Percentiles rank a stretch among this genome's conserved stretches.
Evolutionary conservation across 2,888 invertebrate genomes (phyloP).

Genomic region (Eilema sororculum): DNA sequence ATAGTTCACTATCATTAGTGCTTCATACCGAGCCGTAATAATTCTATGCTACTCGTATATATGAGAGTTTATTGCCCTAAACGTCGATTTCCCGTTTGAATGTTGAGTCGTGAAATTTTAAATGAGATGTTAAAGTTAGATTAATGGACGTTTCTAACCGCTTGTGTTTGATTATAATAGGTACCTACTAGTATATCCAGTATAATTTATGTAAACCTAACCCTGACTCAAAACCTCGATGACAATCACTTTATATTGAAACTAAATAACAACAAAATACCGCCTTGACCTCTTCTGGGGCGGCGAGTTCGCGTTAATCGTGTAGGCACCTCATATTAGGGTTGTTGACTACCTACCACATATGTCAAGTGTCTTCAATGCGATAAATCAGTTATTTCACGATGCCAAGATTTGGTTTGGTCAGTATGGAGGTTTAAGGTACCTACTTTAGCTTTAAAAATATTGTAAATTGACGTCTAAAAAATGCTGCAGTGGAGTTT

Average conservation of each 20-base stretch:
- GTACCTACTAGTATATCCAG: constrained; percentile 14
- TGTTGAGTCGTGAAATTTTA: constrained; percentile 72
- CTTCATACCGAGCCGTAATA: constrained; percentile 36
- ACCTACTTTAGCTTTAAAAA: too few relatives aligned
- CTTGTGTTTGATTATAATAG: constrained; percentile 15
- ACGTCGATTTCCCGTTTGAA: constrained; percentile 57
- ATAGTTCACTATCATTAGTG: constrained; percentile 50
- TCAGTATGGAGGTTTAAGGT: background rate
- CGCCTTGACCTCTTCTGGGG: constrained; percentile 61
- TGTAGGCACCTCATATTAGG: constrained; percentile 18
- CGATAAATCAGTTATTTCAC: background rate
- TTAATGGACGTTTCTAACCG: constrained; percentile 55
- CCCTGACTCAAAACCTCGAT: constrained; percentile 56
- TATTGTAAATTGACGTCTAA: too few relatives aligned
- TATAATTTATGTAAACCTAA: constrained; percentile 42
- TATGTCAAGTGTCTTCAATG: background rate
- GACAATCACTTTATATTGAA: constrained; percentile 64
- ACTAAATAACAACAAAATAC: constrained; percentile 58
- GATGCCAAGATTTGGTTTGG: background rate
- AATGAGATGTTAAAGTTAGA: constrained; percentile 64
- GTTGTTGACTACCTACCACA: background rate
- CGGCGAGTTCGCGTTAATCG: constrained; percentile 45
- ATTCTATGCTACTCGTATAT: constrained; percentile 37
- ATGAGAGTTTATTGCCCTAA: constrained; percentile 41
- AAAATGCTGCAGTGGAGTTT: too few relatives aligned